These are phyloP conservation scores for Cyphomyrus plagiostoma DNA, from an alignment of 2,113 vertebrate species.

Conservation along the genomic window DNA sequence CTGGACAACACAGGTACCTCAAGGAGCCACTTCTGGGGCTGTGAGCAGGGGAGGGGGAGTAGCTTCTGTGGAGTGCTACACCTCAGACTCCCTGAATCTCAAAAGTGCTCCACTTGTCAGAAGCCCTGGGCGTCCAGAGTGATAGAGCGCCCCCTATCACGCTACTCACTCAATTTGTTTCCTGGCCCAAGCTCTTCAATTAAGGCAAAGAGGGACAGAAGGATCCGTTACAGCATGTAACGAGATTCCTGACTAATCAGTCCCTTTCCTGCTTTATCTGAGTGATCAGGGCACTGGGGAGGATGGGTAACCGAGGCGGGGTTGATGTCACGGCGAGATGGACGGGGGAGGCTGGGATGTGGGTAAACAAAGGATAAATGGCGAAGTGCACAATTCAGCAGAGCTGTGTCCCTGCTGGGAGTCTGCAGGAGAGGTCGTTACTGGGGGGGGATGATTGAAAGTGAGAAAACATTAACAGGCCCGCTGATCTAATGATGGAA, in stretches of 20 bases:
- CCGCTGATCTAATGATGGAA: slow-evolving; percentile 34
- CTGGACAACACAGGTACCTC: background rate
- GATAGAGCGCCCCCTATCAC: background rate
- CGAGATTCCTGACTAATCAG: slow-evolving; percentile 69
- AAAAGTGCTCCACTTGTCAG: background rate
- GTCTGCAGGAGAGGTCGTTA: background rate
- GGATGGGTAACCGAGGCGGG: slow-evolving; percentile 65
- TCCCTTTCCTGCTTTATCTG: slow-evolving; percentile 67
- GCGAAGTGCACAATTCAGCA: background rate
- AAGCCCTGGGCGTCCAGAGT: background rate
- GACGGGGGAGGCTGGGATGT: slow-evolving; percentile 31
- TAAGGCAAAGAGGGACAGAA: slow-evolving; percentile 42
- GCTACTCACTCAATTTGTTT: slow-evolving; percentile 28
- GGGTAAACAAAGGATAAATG: background rate
- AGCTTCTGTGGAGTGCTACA: background rate
- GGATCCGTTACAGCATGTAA: slow-evolving; percentile 62
- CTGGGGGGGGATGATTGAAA: slow-evolving; percentile 11
- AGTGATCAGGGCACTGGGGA: slow-evolving; percentile 65
- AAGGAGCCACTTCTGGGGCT: background rate
- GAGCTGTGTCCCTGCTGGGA: background rate
- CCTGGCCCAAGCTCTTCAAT: slow-evolving; percentile 34
- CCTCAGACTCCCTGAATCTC: background rate
- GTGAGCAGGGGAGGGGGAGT: background rate
- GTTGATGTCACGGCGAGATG: slow-evolving; percentile 68
- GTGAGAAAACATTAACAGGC: slow-evolving; percentile 36